A percentile compares a stretch with the other conserved stretches of the same genome.
Conservation (phyloP, 2,888 invertebrate genomes). For the Trichogramma dendrolimi region DNA sequence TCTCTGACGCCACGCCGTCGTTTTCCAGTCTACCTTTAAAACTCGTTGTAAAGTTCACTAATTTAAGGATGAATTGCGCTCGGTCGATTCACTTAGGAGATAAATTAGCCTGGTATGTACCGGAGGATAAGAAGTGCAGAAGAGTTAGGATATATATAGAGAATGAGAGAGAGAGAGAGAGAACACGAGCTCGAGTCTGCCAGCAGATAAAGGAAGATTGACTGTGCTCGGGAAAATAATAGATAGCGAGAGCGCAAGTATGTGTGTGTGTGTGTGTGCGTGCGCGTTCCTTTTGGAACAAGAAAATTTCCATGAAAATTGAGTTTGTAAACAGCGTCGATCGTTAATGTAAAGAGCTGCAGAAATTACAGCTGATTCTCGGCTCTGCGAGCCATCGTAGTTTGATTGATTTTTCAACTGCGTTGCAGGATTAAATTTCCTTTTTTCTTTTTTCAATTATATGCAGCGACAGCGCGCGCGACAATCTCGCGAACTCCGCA, state of each 20-base stretch:
- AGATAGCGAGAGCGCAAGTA: neutral
- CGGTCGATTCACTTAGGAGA: slow-evolving; percentile 23
- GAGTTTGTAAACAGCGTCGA: no score
- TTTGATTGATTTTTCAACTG: no score
- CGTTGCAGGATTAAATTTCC: no score
- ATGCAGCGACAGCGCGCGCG: no score
- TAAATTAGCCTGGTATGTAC: slow-evolving; percentile 30
- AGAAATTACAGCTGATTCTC: no score
- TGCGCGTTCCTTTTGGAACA: no score
- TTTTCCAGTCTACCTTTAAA: neutral
- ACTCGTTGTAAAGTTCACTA: slow-evolving; percentile 25
- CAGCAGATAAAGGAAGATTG: slow-evolving; percentile 10
- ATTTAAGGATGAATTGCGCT: slow-evolving; percentile 23
- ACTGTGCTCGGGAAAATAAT: neutral
- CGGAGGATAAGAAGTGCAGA: slow-evolving; percentile 2
- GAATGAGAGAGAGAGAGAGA: slow-evolving; percentile 3
- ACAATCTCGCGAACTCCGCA: no score
- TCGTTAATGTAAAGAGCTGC: no score
- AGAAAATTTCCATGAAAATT: no score
- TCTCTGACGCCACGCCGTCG: no score
- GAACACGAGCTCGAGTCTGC: slow-evolving; percentile 2
- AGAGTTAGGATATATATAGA: neutral
- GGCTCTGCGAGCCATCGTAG: neutral
- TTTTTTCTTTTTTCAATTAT: no score
- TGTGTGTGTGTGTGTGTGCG: neutral